Percentiles rank a stretch among this genome's conserved stretches.
phyloP scores from a whole-genome alignment of 2,797 vertebrate species.

The Sebastes nivosus region DNA sequence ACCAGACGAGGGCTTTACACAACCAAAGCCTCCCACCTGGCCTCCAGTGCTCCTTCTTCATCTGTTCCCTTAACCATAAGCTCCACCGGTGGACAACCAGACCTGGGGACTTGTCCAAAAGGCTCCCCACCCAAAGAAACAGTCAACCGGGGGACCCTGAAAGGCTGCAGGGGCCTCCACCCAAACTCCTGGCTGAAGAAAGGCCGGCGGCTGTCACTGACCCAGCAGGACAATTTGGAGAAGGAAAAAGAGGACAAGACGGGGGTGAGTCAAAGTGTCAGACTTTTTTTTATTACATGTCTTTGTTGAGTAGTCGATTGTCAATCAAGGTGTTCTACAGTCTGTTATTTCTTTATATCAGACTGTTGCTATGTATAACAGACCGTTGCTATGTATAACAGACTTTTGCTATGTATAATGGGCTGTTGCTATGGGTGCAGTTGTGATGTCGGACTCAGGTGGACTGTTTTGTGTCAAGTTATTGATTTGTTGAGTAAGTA shows the following conservation, averaged over 20 bases:
- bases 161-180: slow-evolving; percentile 78
- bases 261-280: slow-evolving; percentile 32
- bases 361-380: no score
- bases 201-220: slow-evolving; percentile 80
- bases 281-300: no score
- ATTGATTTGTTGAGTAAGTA: no score
- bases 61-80: neutral
- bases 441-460: no score
- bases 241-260: slow-evolving; percentile 58
- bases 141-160: slow-evolving; percentile 48
- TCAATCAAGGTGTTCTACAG: no score
- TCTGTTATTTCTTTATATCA: no score
- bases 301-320: no score
- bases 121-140: slow-evolving; percentile 62
- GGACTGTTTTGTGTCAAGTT: no score
- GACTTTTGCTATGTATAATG: no score
- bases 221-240: slow-evolving; percentile 77
- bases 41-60: neutral
- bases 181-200: slow-evolving; percentile 87
- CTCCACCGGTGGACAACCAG: neutral
- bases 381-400: no score
- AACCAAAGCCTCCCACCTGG: fast-evolving
- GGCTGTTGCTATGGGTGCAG: no score
- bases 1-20: slow-evolving; percentile 34
- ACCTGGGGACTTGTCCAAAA: slow-evolving; percentile 11